These are phyloP conservation scores for Dyspetes luteomarginatus DNA, from an alignment of 2,888 invertebrate species.

Conservation along the genomic window DNA sequence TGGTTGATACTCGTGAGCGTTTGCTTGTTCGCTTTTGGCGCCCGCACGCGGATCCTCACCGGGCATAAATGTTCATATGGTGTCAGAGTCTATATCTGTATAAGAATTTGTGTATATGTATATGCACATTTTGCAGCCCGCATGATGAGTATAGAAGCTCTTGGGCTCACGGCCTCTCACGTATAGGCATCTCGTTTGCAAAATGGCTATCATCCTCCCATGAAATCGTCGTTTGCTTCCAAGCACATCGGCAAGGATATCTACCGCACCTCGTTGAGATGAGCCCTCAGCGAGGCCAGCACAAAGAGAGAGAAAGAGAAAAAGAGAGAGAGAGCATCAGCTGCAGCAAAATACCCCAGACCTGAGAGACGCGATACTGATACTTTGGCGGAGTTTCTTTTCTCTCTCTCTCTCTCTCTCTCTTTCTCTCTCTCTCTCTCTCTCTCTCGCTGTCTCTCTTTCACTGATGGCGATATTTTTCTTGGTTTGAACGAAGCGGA, in stretches of 20 bases:
- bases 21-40: conserved; percentile 41
- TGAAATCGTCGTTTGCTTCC: conserved; percentile 61
- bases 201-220: conserved; percentile 67
- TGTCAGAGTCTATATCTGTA: background rate
- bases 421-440: background rate
- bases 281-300: background rate
- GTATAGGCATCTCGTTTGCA: conserved; percentile 63
- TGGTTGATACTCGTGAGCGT: conserved; percentile 33
- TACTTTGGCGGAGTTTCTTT: background rate
- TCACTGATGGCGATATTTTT: background rate
- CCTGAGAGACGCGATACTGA: background rate
- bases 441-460: background rate
- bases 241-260: conserved; percentile 54
- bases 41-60: conserved; percentile 10
- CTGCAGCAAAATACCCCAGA: background rate
- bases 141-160: conserved; percentile 25
- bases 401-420: background rate
- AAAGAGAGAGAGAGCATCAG: background rate
- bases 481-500: conserved; percentile 32
- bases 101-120: background rate
- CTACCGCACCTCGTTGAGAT: conserved; percentile 36
- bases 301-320: too few species aligned
- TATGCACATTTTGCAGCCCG: conserved; percentile 23
- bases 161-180: conserved; percentile 32
- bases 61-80: conserved; percentile 4